Conservation (phyloP, 2,888 invertebrate species). For the Eupithecia centaureata region DNA sequence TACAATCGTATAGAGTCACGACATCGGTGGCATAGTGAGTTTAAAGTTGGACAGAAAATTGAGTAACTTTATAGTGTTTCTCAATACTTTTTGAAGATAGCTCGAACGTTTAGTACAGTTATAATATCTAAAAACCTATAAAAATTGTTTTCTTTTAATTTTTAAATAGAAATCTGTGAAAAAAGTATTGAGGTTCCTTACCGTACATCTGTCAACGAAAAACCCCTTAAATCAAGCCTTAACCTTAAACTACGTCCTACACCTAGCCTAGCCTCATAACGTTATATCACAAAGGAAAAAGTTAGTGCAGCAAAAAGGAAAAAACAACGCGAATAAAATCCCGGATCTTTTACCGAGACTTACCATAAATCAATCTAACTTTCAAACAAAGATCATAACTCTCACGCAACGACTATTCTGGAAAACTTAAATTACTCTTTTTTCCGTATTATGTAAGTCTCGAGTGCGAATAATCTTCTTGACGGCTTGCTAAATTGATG, state of each 20-base stretch:
- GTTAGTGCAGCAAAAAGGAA: slow-evolving; percentile 9
- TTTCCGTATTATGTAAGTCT: slow-evolving; percentile 70
- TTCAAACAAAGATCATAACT: slow-evolving; percentile 82
- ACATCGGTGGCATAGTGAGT: no score
- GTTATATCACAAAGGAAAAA: neutral
- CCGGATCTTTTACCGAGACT: slow-evolving; percentile 54
- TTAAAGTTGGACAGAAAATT: no score
- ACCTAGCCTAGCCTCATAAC: neutral
- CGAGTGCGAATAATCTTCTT: slow-evolving; percentile 84
- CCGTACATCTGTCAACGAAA: no score
- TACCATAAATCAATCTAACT: slow-evolving; percentile 82
- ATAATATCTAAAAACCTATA: no score
- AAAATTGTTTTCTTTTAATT: no score
- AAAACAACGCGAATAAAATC: slow-evolving; percentile 12
- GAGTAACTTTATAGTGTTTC: no score
- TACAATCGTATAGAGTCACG: no score
- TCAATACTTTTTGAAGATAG: no score
- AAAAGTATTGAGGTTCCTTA: no score
- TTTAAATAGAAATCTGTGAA: neutral
- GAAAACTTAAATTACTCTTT: slow-evolving; percentile 83
- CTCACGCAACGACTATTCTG: slow-evolving; percentile 75
- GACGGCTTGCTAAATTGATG: slow-evolving; percentile 83
- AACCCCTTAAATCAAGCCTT: no score
- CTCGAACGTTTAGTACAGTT: no score
- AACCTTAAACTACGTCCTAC: neutral